phyloP scores from a whole-genome alignment of 1,140 invertebrate species.

The Drosophila fuyamai region DNA sequence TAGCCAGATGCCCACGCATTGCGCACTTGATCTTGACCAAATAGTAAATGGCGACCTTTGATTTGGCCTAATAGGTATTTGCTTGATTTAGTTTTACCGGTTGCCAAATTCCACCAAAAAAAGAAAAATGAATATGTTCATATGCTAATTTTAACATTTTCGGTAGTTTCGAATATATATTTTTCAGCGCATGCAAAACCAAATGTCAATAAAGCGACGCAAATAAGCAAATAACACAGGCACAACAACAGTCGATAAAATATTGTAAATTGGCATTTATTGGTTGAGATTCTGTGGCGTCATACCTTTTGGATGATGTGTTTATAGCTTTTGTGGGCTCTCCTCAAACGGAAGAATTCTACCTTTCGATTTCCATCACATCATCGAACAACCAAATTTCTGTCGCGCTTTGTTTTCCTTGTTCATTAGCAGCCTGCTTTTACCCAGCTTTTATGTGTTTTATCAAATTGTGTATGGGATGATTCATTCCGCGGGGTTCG shows the following conservation, averaged over 20 bases:
- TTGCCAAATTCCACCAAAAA: conserved; percentile 34
- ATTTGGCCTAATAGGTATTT: conserved; percentile 19
- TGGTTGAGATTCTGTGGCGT: conserved; percentile 42
- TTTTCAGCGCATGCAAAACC: conserved; percentile 16
- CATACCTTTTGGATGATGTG: conserved; percentile 21
- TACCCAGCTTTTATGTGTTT: conserved; percentile 37
- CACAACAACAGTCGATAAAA: conserved; percentile 27
- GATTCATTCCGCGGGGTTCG: conserved; percentile 40
- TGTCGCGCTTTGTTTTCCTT: conserved; percentile 20
- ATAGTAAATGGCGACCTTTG: conserved; percentile 15
- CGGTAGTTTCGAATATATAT: conserved; percentile 14
- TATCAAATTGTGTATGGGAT: conserved; percentile 56
- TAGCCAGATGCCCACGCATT: conserved; percentile 30
- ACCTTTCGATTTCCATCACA: conserved; percentile 6
- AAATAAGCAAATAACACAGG: conserved; percentile 35
- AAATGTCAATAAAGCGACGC: conserved; percentile 42
- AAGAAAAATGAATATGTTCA: conserved; percentile 5
- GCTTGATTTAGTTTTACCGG: conserved; percentile 9
- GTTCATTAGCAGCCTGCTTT: conserved; percentile 33
- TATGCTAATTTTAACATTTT: conserved; percentile 69
- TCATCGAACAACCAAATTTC: conserved; percentile 15
- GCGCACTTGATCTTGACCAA: conserved; percentile 51
- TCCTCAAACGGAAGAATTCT: conserved; percentile 20
- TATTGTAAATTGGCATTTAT: conserved; percentile 61
- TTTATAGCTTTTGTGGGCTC: conserved; percentile 7